Base-by-base conservation (phyloP, 2,888 invertebrate species). In the Agrotis clavis region DNA sequence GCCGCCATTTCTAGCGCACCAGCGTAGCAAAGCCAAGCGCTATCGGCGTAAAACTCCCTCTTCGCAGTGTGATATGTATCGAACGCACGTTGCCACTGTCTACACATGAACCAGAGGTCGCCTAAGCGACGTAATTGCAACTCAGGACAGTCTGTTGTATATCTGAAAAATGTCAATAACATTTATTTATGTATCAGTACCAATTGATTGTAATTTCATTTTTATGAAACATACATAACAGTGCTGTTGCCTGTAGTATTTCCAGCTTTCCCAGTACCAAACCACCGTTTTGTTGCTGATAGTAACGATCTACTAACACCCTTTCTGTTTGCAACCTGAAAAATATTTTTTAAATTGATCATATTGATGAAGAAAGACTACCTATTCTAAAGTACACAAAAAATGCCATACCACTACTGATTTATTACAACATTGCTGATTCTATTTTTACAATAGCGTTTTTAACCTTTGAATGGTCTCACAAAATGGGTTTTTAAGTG, bases 1-100 rank as follows among this genome's bases (percentile, higher is more conserved):
- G 98, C 98, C 9, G 99, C 99, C 99, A 99, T 99, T 96, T 99
- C 99, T 63, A 99, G 95, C 7, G 99, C 99, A 14, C 99, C 99
- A 0, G 99, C 99, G 93, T 98, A 99, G 92, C 99, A 98, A 45
- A 99, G 97, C 99, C 99, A 99, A 0, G 99, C 99, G 84, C 99
- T 98, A 92, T 99, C 99, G 1, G 98, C 98, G 90, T 98, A 98
- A 92, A 99, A 99, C 92, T 99, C 99, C 67, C 99, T 97, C 94
- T 99, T 99, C n/a, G 99, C 99, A 56, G 98, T 98, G 94, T 99
- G 99, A 95, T 99, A 99, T 0, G 98, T 97, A 86, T 99, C 98
- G 94, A 98, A 99, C 11, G 99, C 99, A 83, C 98, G 97, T 82
- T 98, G 97, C 95, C 99, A 99, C 90, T 99, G 98, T 5, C 99